Evolutionary conservation across 2,888 invertebrate species (phyloP).

Genomic region (Abrostola tripartita): DNA sequence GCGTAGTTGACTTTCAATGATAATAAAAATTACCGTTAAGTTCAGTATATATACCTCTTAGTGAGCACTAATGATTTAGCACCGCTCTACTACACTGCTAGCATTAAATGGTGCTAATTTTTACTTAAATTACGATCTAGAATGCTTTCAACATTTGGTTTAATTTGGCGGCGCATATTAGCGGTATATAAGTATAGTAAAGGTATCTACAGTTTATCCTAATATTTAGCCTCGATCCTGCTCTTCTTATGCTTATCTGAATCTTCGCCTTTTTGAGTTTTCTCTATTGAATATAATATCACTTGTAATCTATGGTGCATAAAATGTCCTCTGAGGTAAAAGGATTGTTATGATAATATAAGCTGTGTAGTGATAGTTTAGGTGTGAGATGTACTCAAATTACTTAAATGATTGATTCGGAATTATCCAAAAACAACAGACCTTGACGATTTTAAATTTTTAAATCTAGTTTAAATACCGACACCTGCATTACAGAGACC

Average conservation of each 20-base stretch:
- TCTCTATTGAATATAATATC: slow-evolving; percentile 58
- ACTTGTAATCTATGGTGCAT: slow-evolving; percentile 77
- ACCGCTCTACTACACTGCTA: slow-evolving; percentile 77
- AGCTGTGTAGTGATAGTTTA: slow-evolving; percentile 48
- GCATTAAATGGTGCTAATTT: slow-evolving; percentile 81
- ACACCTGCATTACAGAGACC: slow-evolving; percentile 6
- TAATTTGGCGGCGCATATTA: slow-evolving; percentile 51
- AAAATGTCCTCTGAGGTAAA: slow-evolving; percentile 72
- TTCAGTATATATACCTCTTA: slow-evolving; percentile 55
- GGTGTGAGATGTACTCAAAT: slow-evolving; percentile 31
- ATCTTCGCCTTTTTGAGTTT: slow-evolving; percentile 51
- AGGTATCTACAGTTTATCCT: slow-evolving; percentile 42
- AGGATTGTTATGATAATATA: slow-evolving; percentile 63
- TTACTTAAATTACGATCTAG: slow-evolving; percentile 60
- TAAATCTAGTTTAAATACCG: background rate
- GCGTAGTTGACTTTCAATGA: slow-evolving; percentile 59
- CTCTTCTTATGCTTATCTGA: slow-evolving; percentile 62
- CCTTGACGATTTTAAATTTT: slow-evolving; percentile 2
- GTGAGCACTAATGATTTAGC: slow-evolving; percentile 59
- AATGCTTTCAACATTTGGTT: slow-evolving; percentile 52
- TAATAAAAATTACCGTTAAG: slow-evolving; percentile 47
- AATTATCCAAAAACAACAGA: slow-evolving; percentile 12
- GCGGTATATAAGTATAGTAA: slow-evolving; percentile 49
- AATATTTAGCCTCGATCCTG: slow-evolving; percentile 61
- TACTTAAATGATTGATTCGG: background rate